These are phyloP conservation scores for Orchesellides sinensis DNA, from an alignment of 2,888 invertebrate species.

Conservation along the genomic window DNA sequence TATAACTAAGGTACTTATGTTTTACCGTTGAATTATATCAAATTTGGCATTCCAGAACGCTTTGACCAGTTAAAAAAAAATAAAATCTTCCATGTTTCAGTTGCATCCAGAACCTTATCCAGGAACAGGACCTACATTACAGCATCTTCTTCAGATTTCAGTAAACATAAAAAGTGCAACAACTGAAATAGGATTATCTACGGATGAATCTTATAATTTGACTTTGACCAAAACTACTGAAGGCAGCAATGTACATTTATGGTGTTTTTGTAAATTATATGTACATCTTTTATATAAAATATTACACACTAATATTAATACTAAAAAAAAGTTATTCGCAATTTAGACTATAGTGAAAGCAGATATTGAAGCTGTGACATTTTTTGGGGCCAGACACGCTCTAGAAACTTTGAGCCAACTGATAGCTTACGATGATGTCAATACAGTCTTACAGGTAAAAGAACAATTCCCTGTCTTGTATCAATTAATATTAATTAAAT, in stretches of 20 bases:
- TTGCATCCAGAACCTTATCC: background rate
- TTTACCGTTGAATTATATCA: background rate
- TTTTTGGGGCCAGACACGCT: slow-evolving; percentile 86
- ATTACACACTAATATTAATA: too few species aligned
- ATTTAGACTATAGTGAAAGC: slow-evolving; percentile 19
- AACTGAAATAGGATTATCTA: background rate
- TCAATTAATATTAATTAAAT: background rate
- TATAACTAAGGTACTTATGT: slow-evolving; percentile 6
- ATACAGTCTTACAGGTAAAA: slow-evolving; percentile 78
- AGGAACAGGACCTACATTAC: background rate
- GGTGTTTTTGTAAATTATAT: background rate
- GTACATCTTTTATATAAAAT: background rate
- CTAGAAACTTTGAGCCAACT: slow-evolving; percentile 87
- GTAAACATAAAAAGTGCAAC: background rate
- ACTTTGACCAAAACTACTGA: background rate
- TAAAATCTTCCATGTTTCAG: background rate
- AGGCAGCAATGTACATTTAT: background rate
- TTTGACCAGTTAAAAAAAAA: background rate
- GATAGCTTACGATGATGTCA: slow-evolving; percentile 77
- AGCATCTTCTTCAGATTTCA: background rate
- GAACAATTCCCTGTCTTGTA: background rate
- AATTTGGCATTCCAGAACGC: background rate
- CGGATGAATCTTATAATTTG: slow-evolving; percentile 63
- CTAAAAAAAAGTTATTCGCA: too few species aligned
- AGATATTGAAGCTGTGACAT: slow-evolving; percentile 76